phyloP scores from a whole-genome alignment of 1,140 invertebrate genomes.

The Ruditapes philippinarum region DNA sequence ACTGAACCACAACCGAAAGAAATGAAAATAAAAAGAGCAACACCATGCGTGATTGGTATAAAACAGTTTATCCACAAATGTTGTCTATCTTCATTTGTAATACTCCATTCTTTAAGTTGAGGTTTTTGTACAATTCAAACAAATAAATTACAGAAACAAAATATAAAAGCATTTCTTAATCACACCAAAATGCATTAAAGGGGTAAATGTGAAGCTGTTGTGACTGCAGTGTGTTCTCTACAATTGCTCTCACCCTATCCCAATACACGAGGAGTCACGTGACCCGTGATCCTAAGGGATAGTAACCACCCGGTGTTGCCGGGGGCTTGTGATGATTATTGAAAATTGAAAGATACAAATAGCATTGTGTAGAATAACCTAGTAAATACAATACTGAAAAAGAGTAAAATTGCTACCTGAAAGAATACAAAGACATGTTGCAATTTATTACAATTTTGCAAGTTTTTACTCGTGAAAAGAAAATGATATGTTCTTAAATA shows the following conservation, averaged over 20 bases:
- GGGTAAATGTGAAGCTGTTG: slow-evolving; percentile 31
- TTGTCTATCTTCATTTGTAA: no score
- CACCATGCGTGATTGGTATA: neutral
- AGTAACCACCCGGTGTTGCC: slow-evolving; percentile 47
- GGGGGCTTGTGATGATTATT: slow-evolving; percentile 15
- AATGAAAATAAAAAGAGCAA: neutral
- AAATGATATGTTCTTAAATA: no score
- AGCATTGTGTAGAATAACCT: no score
- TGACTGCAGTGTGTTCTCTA: slow-evolving; percentile 61
- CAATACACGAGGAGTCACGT: slow-evolving; percentile 34
- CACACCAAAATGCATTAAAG: slow-evolving; percentile 16
- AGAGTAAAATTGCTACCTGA: no score
- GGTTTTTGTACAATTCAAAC: neutral
- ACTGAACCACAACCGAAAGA: neutral
- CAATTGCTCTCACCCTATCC: slow-evolving; percentile 65
- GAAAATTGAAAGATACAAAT: no score
- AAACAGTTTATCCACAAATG: neutral
- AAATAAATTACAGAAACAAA: neutral
- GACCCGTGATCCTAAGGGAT: slow-evolving; percentile 31
- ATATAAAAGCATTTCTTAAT: neutral
- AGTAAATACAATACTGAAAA: no score
- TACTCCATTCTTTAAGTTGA: no score
- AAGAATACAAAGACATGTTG: no score
- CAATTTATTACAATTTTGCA: no score
- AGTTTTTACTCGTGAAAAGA: no score